Evolutionary conservation across 2,888 invertebrate genomes (phyloP), one percentile per base, ranked within the genome.

Genomic region (Scaptomyza caliginosa): DNA sequence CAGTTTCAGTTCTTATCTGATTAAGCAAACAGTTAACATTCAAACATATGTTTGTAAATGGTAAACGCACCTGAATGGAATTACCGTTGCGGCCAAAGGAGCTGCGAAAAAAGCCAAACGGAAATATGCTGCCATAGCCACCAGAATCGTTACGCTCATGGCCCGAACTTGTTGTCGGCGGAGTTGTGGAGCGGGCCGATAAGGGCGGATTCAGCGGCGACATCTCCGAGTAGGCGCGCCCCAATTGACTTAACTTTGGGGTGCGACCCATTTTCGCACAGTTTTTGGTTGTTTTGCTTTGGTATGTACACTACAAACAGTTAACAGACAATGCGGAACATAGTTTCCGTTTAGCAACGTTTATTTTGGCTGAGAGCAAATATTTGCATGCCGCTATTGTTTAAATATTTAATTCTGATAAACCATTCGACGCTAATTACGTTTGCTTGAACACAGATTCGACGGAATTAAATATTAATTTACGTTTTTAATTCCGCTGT

Each of bases 201-300:
- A 40, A 11, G 11, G 76, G 46, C 4, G 91, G 91, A 85, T 91
- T 91, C n/a, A 91, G 60, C 4, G 91, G 91, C 49, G 91, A 91
- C 90, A 91, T 85, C 77, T 91, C 91, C 51, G 91, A 91, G 50
- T 84, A 88, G 48, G 91, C 78, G 42, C 90, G 88, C 24, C 91
- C 91, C 50, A 90, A 77, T 54, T 87, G 80, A 10, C 71, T 71
- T 28, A 91, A 58, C 45, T 84, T 81, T 28, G 87, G 88, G 6
- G 78, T 77, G 17, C 88, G 86, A 21, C 66, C 64, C 90, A 90
- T 90, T 67, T 65, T 65, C 51, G 30, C 19, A 39, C 21, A 5
- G n/a, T 4, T 48, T 6, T 17, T 16, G 3, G 17, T 10, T 13
- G 7, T 11, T 17, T 16, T 39, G 6, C 4, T 43, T 42, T 54